These are phyloP conservation scores for Kryphioiulus occultus DNA, from an alignment of 2,888 invertebrate species.

Conservation along the genomic window DNA sequence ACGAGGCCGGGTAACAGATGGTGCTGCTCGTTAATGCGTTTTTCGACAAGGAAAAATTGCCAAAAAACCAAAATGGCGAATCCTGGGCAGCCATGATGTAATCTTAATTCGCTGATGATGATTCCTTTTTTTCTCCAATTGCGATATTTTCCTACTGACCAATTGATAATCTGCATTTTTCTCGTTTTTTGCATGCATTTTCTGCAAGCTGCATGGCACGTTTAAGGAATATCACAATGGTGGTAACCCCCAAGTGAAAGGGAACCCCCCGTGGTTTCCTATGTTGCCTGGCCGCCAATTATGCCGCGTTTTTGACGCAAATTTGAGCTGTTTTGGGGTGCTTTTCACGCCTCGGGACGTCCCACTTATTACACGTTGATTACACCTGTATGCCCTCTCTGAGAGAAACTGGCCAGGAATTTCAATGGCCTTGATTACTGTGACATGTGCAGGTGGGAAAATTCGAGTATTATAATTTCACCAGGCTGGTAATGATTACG, in stretches of 20 bases:
- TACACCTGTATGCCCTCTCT: conserved; percentile 3
- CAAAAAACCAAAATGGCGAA: background rate
- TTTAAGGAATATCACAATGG: background rate
- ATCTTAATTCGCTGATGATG: too few species aligned
- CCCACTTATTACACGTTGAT: conserved; percentile 35
- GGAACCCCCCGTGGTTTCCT: conserved; percentile 20
- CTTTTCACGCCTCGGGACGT: conserved; percentile 35
- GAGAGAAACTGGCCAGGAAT: conserved; percentile 33
- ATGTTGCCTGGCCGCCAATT: conserved; percentile 2
- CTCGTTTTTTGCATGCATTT: background rate
- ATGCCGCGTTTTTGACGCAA: conserved; percentile 20
- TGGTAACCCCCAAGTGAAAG: conserved; percentile 19
- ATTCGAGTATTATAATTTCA: background rate
- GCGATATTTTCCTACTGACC: background rate
- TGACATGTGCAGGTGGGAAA: conserved; percentile 25
- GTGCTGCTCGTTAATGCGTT: conserved; percentile 1
- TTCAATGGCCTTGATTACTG: conserved; percentile 7
- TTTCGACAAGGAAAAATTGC: background rate
- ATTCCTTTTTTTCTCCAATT: background rate
- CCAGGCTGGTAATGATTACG: background rate
- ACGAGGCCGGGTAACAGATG: conserved; percentile 30
- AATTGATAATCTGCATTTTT: background rate
- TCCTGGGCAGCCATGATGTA: too few species aligned
- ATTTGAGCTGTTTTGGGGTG: conserved; percentile 31
- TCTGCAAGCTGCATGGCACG: background rate